Percentiles rank a stretch among this genome's conserved stretches.
phyloP scores from a whole-genome alignment of 2,797 vertebrate genomes.

The Sternarchorhynchus goeldii region DNA sequence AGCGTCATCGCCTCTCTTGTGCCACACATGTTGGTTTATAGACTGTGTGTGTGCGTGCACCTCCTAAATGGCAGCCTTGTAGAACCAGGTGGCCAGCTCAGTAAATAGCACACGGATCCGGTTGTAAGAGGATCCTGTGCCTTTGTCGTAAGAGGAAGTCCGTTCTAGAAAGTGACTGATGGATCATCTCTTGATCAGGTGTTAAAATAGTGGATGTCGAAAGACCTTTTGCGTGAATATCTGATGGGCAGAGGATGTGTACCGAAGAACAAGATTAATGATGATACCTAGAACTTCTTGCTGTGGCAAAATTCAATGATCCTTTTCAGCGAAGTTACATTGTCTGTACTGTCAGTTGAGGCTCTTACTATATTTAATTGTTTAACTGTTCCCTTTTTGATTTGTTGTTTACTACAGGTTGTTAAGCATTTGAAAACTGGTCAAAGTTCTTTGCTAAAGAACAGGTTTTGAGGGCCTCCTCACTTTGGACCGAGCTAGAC shows the following conservation, averaged over 20 bases:
- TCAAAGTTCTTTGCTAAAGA: too few species aligned
- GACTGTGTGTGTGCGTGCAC: neutral
- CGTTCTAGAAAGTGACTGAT: slow-evolving; percentile 28
- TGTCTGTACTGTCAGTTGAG: neutral
- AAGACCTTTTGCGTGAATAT: neutral
- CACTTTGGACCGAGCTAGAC: too few species aligned
- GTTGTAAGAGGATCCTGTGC: slow-evolving; percentile 58
- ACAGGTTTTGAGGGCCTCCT: too few species aligned
- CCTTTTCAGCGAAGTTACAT: neutral
- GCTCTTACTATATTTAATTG: neutral
- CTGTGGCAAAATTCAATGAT: neutral
- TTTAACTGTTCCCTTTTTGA: neutral
- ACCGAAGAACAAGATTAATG: neutral
- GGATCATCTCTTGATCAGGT: slow-evolving; percentile 9
- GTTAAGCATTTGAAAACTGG: too few species aligned
- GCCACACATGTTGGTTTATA: slow-evolving; percentile 32
- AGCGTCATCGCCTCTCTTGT: neutral
- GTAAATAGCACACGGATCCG: slow-evolving; percentile 55
- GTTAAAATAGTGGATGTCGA: neutral
- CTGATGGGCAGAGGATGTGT: neutral
- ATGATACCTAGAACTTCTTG: neutral
- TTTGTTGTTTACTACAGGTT: neutral
- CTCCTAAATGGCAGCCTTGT: slow-evolving; percentile 44
- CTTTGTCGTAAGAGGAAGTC: slow-evolving; percentile 37
- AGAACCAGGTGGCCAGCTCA: slow-evolving; percentile 47